A percentile compares a stretch with the other conserved stretches of the same genome.
phyloP scores from a whole-genome alignment of 2,888 invertebrate genomes.

The Rhopalosiphum nymphaeae region DNA sequence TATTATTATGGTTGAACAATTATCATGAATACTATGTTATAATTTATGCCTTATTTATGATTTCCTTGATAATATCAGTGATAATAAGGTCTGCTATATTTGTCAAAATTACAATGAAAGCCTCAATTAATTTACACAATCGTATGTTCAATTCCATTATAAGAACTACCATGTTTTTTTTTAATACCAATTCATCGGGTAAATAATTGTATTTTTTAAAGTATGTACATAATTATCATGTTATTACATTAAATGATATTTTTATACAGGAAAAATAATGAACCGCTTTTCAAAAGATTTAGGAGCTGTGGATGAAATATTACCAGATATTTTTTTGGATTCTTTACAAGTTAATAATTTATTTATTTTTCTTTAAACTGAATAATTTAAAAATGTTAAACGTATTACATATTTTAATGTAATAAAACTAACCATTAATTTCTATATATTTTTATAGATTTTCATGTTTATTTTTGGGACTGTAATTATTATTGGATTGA shows the following conservation, averaged over 20 bases:
- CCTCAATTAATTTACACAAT: conserved; percentile 85
- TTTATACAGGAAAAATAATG: conserved; percentile 55
- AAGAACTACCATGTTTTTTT: conserved; percentile 86
- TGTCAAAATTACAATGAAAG: conserved; percentile 82
- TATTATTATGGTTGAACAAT: neutral
- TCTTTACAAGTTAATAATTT: neutral
- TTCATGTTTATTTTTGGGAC: neutral
- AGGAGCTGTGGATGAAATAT: conserved; percentile 50
- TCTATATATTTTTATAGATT: neutral
- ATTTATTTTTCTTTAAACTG: neutral
- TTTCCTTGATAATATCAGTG: conserved; percentile 72
- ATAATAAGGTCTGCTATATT: conserved; percentile 77
- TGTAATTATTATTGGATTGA: neutral
- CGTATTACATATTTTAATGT: no score
- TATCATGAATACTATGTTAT: conserved; percentile 71
- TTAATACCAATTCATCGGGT: conserved; percentile 88
- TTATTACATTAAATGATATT: neutral
- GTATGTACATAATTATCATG: no score
- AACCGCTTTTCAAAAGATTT: conserved; percentile 66
- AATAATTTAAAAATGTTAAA: no score
- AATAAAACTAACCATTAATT: neutral
- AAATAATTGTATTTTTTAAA: conserved; percentile 60
- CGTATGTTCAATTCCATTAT: conserved; percentile 87
- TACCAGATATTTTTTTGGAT: conserved; percentile 17
- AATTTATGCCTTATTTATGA: conserved; percentile 75